Evolutionary conservation across 2,113 vertebrate species (phyloP).

Genomic region (Connochaetes taurinus): DNA sequence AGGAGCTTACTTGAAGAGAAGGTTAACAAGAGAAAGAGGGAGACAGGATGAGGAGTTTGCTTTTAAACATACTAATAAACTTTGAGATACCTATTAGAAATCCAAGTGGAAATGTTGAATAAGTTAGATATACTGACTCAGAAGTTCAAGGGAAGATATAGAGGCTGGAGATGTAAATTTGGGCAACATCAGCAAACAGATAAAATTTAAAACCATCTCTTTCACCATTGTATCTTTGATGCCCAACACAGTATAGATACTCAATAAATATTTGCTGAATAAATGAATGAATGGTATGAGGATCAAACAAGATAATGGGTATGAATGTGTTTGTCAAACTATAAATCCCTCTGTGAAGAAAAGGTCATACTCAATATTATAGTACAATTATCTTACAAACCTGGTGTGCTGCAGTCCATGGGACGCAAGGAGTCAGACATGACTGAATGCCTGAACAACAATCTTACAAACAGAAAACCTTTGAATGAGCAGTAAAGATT

Average conservation of each 20-base stretch:
- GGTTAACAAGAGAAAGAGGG: not conserved
- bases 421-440: not conserved
- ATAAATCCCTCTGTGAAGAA: constrained; percentile 4
- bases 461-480: constrained; percentile 37
- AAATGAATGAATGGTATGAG: not conserved
- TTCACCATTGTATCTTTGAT: not conserved
- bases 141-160: not conserved
- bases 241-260: not conserved
- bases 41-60: not conserved
- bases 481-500: not conserved
- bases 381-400: constrained; percentile 1
- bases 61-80: not conserved
- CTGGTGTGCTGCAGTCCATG: not conserved
- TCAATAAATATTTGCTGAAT: constrained; percentile 6
- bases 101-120: not conserved
- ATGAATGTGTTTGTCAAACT: not conserved
- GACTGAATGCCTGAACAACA: not conserved
- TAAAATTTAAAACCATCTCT: constrained; percentile 14
- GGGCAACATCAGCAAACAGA: not conserved
- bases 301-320: not conserved
- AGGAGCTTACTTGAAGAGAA: not conserved
- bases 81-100: not conserved
- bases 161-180: not conserved
- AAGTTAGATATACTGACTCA: not conserved
- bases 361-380: not conserved